These are phyloP conservation scores for Hermaeophaga mercurialis DNA, from an alignment of 2,888 invertebrate genomes.

Conservation along the genomic window DNA sequence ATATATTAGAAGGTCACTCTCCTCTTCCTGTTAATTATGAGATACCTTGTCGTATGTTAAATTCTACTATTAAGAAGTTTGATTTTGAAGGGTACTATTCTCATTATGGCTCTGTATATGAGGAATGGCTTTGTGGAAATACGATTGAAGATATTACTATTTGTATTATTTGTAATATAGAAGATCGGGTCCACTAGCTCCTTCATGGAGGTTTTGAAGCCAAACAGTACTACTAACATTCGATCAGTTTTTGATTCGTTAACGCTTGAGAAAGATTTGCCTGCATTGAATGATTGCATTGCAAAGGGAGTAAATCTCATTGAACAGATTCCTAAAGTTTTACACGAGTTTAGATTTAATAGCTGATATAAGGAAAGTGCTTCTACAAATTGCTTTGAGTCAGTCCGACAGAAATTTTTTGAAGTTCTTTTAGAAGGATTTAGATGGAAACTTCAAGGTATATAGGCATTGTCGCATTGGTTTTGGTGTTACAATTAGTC, in stretches of 20 bases:
- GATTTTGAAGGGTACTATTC: neutral
- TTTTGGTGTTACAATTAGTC: constrained; percentile 29
- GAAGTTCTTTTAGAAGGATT: constrained; percentile 41
- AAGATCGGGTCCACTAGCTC: neutral
- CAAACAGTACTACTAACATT: neutral
- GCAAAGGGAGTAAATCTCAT: constrained; percentile 36
- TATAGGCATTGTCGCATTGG: constrained; percentile 27
- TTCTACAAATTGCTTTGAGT: constrained; percentile 42
- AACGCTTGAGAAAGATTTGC: constrained; percentile 32
- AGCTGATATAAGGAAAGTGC: constrained; percentile 45
- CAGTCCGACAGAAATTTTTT: constrained; percentile 41
- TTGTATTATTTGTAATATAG: too few species aligned
- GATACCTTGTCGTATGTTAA: constrained; percentile 1
- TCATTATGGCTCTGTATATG: neutral
- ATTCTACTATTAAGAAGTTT: constrained; percentile 2
- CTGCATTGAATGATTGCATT: constrained; percentile 32
- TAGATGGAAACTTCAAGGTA: constrained; percentile 19
- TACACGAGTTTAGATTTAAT: constrained; percentile 35
- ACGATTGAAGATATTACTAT: too few species aligned
- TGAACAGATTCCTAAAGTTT: constrained; percentile 28
- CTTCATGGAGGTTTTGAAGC: neutral
- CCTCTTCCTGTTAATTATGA: constrained; percentile 27
- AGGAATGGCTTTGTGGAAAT: too few species aligned
- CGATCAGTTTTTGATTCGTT: constrained; percentile 46
- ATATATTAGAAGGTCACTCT: constrained; percentile 38